Base-by-base conservation (phyloP, 2,797 vertebrate species). In the Esox masquinongy region DNA sequence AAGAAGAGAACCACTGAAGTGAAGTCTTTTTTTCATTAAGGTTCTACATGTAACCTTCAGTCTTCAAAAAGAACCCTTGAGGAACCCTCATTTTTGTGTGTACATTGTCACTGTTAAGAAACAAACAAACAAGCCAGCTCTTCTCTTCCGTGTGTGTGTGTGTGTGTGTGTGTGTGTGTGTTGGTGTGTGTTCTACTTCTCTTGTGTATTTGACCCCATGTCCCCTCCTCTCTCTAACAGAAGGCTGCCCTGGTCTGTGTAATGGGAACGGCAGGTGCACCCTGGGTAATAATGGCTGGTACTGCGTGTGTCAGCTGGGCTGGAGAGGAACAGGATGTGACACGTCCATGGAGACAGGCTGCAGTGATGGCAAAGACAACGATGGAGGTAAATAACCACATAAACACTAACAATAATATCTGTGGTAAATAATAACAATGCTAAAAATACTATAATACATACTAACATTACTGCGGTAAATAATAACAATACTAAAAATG, bases 251-350 rank as follows among this genome's bases (percentile, higher is more conserved):
- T 19, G 97, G 97, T 79, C 90, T 99, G 92, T 99, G 98, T 85
- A 98, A 98, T 16, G 97, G 97, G 80, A 99, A 99, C 1, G 98
- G 98, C 91, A 95, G 97, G 90, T 99, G 98, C 90, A 99, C 97
- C 70, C 93, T 99, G 94, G 97, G 97, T 92, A 93, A 97, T 93
- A 96, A 95, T 11, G 98, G 97, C 86, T 99, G 98, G 98, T 97
- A 97, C 92, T 99, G 98, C 5, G 95, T 99, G 89, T 99, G 98
- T 92, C 96, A 99, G 93, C 95, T 98, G 92, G 98, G 98, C 90
- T 99, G 98, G 98, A 95, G 98, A 91, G 98, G 98, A 86, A 89
- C 91, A 0, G 98, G 97, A 87, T 99, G 98, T 24, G 97, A 99
- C 86, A 99, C 97, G 4, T 97, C 98, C 83, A 99, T 99, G 97